A percentile compares a stretch with the other conserved stretches of the same genome.
Evolutionary conservation across 2,113 vertebrate species (phyloP).

Genomic region (Cephalopholis sonnerati): DNA sequence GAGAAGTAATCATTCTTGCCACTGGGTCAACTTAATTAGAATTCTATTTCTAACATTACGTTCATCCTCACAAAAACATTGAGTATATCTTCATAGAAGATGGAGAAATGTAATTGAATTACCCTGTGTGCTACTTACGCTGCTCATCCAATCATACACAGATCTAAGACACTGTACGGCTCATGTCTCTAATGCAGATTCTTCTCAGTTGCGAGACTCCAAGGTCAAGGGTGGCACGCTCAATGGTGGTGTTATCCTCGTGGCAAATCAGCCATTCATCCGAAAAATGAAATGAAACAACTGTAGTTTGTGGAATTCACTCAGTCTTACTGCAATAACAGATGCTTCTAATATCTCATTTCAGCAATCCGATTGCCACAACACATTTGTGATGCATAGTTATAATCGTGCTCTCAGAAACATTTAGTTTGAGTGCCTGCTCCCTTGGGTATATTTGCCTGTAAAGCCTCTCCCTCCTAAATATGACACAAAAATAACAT

Average conservation of each 20-base stretch:
- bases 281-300: slow-evolving; percentile 5
- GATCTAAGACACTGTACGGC: not conserved
- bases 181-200: slow-evolving; percentile 1
- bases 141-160: slow-evolving; percentile 26
- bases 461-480: not conserved
- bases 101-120: slow-evolving; percentile 30
- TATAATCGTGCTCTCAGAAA: not conserved
- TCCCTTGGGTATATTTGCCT: not conserved
- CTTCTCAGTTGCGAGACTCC: not conserved
- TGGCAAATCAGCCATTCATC: slow-evolving; percentile 8
- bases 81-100: slow-evolving; percentile 10
- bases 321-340: not conserved
- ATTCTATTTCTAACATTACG: slow-evolving; percentile 24
- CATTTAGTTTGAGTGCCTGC: not conserved
- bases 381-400: not conserved
- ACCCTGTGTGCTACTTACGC: not conserved
- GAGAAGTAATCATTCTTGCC: not conserved
- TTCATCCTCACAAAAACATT: slow-evolving; percentile 1
- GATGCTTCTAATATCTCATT: not conserved
- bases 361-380: not conserved
- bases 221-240: slow-evolving; percentile 4
- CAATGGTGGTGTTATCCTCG: slow-evolving; percentile 2
- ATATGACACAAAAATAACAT: not conserved
- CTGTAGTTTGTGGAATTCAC: not conserved
- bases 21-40: not conserved